Conservation (phyloP, 2,797 vertebrate genomes). For the Scyliorhinus canicula region DNA sequence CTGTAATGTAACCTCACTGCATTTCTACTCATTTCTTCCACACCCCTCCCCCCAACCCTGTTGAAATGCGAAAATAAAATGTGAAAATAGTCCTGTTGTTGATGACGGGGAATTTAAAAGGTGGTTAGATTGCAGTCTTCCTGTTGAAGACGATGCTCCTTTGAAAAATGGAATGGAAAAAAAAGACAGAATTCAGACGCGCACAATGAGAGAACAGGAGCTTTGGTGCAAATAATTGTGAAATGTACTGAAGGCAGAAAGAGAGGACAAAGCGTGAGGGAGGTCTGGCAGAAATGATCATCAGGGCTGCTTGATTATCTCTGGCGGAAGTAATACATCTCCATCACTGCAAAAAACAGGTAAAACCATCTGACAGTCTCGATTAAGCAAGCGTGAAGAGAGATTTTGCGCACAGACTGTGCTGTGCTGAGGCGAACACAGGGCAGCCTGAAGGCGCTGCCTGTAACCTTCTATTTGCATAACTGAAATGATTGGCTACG, state of each 20-base stretch:
- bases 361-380: slow-evolving; percentile 56
- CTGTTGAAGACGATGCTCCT: not conserved
- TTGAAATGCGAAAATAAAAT: not conserved
- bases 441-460: slow-evolving; percentile 51
- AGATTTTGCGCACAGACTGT: slow-evolving; percentile 48
- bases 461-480: slow-evolving; percentile 51
- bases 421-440: slow-evolving; percentile 44
- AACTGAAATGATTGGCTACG: slow-evolving; percentile 53
- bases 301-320: slow-evolving; percentile 43
- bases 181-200: not conserved
- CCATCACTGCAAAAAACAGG: slow-evolving; percentile 44
- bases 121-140: not conserved
- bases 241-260: not conserved
- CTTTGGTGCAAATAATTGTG: not conserved
- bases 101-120: not conserved
- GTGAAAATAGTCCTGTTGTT: not conserved
- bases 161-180: not conserved
- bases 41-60: too few relatives aligned
- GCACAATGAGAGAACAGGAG: not conserved
- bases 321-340: slow-evolving; percentile 44
- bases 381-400: slow-evolving; percentile 56
- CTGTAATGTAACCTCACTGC: not conserved
- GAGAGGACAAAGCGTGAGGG: not conserved
- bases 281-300: not conserved
- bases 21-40: not conserved